A percentile compares a stretch with the other conserved stretches of the same genome.
phyloP scores from a whole-genome alignment of 2,888 invertebrate species.

The Cheilosia variabilis region DNA sequence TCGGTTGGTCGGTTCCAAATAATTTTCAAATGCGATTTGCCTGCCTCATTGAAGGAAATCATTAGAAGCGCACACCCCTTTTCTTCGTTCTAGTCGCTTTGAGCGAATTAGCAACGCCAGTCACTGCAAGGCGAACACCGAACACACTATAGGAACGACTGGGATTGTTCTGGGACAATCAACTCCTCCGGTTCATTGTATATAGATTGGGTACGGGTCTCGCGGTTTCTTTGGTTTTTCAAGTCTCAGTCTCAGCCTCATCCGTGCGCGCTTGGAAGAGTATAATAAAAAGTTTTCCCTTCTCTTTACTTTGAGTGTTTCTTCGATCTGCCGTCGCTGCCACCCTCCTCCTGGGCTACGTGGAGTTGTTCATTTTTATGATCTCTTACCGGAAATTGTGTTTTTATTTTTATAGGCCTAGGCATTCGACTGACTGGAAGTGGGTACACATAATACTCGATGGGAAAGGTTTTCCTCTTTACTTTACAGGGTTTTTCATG shows the following conservation, averaged over 20 bases:
- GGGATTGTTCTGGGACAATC: slow-evolving; percentile 44
- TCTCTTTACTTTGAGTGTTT: slow-evolving; percentile 12
- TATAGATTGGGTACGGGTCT: slow-evolving; percentile 24
- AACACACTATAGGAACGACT: slow-evolving; percentile 4
- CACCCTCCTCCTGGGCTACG: slow-evolving; percentile 2
- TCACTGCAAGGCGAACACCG: too few species aligned
- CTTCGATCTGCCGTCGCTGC: too few species aligned
- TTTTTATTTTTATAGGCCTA: slow-evolving; percentile 71
- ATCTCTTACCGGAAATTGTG: slow-evolving; percentile 72
- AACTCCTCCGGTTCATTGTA: slow-evolving; percentile 37
- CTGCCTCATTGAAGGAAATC: slow-evolving; percentile 58
- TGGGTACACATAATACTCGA: slow-evolving; percentile 8
- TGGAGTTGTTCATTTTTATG: slow-evolving; percentile 57
- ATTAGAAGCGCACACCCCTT: slow-evolving; percentile 51
- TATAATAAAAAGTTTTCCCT: slow-evolving; percentile 12
- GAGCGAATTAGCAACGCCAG: slow-evolving; percentile 17
- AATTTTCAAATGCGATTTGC: slow-evolving; percentile 65
- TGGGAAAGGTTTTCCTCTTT: slow-evolving; percentile 33
- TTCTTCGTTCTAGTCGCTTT: slow-evolving; percentile 10
- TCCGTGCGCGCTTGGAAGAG: not conserved
- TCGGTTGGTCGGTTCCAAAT: slow-evolving; percentile 27
- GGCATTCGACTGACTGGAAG: slow-evolving; percentile 10
- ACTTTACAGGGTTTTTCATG: slow-evolving; percentile 25
- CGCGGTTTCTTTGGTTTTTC: slow-evolving; percentile 10
- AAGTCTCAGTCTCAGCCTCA: not conserved